Base-by-base conservation (phyloP, 2,113 vertebrate genomes). In the Nettapus auritus region DNA sequence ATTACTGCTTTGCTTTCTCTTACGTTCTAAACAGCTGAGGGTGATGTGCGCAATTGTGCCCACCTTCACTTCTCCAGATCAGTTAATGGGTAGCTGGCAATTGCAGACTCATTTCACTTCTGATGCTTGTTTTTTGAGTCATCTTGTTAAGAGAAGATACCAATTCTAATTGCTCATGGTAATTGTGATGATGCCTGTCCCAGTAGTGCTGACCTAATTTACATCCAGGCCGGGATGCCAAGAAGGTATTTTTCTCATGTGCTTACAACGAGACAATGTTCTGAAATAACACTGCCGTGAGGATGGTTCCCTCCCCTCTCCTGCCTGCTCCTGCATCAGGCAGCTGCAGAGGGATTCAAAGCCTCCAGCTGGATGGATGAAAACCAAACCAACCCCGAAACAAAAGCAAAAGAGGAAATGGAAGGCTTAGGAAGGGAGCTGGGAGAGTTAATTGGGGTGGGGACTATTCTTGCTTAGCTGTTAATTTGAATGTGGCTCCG, bases 261-360 rank as follows among this genome's bases (percentile, higher is more conserved):
- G 36, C 40, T 26, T 13, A 18, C 0, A 22, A 56, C 11, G 62
- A 40, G 19, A 60, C 46, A 60, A 25, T 60, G 31, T 28, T 42
- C 40, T n/a, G 55, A 15, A 11, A 9, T 22, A 36, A 11, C 6
- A 0, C 5, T 0, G 2, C 1, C 6, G 42, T 4, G 62, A 62
- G 36, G 76, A 3, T 3, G n/a, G 5, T 3, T 38, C 9, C 7
- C 46, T 31, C 50, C 50, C 7, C 6, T 1, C 21, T 29, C 33
- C 64, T 4, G 19, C 3, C 5, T 4, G 21, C 50, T 31, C 16
- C 13, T 1, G 1, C 1, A 5, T 23, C 7, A 18, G 38, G 76
- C 6, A 29, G 67, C 75, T 6, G 3, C 31, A 22, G 60, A 8
- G 68, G 38, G 26, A 13, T 8, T 63, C 44, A 8, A 13, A 13